Percentiles rank a stretch among this genome's conserved stretches.
Evolutionary conservation across 2,888 invertebrate species (phyloP).

Genomic region (Rosalia funebris): DNA sequence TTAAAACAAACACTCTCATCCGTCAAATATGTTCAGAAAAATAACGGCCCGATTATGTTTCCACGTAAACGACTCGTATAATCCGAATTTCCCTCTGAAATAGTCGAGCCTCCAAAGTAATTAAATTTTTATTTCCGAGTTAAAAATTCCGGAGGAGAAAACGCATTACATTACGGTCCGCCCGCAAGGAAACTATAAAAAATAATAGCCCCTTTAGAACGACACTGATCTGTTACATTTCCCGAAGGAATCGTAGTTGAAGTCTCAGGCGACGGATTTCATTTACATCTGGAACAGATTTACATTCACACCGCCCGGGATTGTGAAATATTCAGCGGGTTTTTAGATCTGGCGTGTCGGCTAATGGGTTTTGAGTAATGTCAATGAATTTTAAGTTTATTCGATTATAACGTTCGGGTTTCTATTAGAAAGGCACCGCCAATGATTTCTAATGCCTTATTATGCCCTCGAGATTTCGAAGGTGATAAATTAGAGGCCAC

Average conservation of each 20-base stretch:
- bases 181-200: conserved; percentile 9
- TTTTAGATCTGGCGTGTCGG: conserved; percentile 58
- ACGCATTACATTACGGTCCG: conserved; percentile 5
- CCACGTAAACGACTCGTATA: no score
- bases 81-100: no score
- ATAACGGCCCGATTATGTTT: no score
- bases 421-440: conserved; percentile 15
- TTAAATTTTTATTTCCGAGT: not conserved
- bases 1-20: no score
- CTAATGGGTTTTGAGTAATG: conserved; percentile 59
- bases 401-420: conserved; percentile 47
- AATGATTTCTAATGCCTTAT: conserved; percentile 25
- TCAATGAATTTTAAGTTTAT: conserved; percentile 59
- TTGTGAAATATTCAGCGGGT: conserved; percentile 60
- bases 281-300: conserved; percentile 63
- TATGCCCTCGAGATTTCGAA: conserved; percentile 2
- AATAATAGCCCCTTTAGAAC: conserved; percentile 28
- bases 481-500: conserved; percentile 7
- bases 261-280: conserved; percentile 60
- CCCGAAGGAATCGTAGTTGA: conserved; percentile 58
- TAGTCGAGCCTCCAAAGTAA: not conserved
- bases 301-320: conserved; percentile 59
- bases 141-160: not conserved
- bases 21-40: no score
- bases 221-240: conserved; percentile 60